Evolutionary conservation across 2,797 vertebrate genomes (phyloP).

Genomic region (Lindbergichthys nudifrons): DNA sequence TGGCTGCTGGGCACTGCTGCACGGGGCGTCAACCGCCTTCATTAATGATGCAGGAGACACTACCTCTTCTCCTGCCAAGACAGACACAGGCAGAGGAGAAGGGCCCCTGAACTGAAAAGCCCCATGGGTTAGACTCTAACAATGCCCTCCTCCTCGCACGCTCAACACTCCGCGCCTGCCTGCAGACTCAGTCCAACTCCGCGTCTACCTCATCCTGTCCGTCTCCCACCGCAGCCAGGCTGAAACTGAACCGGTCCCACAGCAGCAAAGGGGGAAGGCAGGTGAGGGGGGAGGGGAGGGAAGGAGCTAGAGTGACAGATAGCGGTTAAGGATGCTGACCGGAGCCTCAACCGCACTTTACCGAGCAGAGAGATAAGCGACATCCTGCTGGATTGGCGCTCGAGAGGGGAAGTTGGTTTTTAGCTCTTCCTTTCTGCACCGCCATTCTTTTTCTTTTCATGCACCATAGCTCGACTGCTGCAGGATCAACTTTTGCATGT

Average conservation of each 20-base stretch:
- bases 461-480: conserved; percentile 1
- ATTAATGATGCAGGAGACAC: conserved; percentile 79
- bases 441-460: conserved; percentile 40
- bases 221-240: conserved; percentile 59
- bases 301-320: conserved; percentile 63
- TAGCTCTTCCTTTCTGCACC: conserved; percentile 19
- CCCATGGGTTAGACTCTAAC: conserved; percentile 69
- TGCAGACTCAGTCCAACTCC: conserved; percentile 58
- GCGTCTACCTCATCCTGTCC: conserved; percentile 58
- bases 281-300: conserved; percentile 32
- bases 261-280: conserved; percentile 44
- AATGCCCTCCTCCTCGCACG: conserved; percentile 30
- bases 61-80: conserved; percentile 67
- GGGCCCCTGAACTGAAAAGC: conserved; percentile 63
- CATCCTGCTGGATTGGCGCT: conserved; percentile 64
- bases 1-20: conserved; percentile 62
- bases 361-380: conserved; percentile 68
- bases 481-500: conserved; percentile 19
- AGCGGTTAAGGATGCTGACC: conserved; percentile 76
- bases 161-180: conserved; percentile 27
- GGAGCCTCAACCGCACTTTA: conserved; percentile 74
- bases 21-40: conserved; percentile 65
- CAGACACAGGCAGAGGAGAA: conserved; percentile 54
- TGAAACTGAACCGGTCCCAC: conserved; percentile 70
- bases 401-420: conserved; percentile 14